These are phyloP conservation scores for Hemistola chrysoprasaria DNA, from an alignment of 2,888 invertebrate species.

Conservation along the genomic window DNA sequence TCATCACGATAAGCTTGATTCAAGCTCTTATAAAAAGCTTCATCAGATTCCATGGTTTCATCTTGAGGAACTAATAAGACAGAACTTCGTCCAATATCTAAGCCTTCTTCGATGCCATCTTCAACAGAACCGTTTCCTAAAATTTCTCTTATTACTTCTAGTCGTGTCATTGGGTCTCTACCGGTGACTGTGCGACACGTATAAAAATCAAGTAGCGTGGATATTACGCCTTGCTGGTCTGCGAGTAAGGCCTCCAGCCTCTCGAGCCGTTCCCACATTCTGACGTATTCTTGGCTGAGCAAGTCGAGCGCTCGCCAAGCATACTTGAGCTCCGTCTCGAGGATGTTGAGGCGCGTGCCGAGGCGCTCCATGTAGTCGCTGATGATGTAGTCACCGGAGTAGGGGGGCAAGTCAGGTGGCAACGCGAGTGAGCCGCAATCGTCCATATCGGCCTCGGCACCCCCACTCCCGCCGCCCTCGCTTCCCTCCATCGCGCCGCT, in stretches of 20 bases:
- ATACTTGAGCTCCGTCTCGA: conserved; percentile 95
- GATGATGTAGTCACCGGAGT: conserved; percentile 88
- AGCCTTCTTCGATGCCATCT: conserved; percentile 86
- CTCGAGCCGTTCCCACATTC: conserved; percentile 96
- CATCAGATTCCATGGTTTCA: conserved; percentile 87
- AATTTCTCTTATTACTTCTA: conserved; percentile 85
- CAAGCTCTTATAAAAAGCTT: conserved; percentile 93
- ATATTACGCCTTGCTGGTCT: conserved; percentile 95
- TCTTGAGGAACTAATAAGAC: conserved; percentile 67
- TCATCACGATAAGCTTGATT: conserved; percentile 94
- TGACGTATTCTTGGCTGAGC: conserved; percentile 94
- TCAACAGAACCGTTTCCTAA: conserved; percentile 85
- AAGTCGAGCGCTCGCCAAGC: conserved; percentile 96
- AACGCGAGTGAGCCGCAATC: conserved; percentile 79
- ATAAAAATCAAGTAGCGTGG: conserved; percentile 92
- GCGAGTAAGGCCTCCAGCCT: conserved; percentile 92
- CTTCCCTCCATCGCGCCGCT: conserved; percentile 79
- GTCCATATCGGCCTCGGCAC: conserved; percentile 79
- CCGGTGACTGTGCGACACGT: conserved; percentile 77
- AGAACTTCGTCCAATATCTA: conserved; percentile 77
- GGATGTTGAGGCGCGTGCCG: conserved; percentile 91
- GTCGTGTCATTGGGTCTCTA: conserved; percentile 76
- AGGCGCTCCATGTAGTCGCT: conserved; percentile 96
- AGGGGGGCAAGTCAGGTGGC: conserved; percentile 77
- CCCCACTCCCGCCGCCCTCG: conserved; percentile 80